Evolutionary conservation across 2,113 vertebrate species (phyloP).

Genomic region (Anarhynchus alexandrinus): DNA sequence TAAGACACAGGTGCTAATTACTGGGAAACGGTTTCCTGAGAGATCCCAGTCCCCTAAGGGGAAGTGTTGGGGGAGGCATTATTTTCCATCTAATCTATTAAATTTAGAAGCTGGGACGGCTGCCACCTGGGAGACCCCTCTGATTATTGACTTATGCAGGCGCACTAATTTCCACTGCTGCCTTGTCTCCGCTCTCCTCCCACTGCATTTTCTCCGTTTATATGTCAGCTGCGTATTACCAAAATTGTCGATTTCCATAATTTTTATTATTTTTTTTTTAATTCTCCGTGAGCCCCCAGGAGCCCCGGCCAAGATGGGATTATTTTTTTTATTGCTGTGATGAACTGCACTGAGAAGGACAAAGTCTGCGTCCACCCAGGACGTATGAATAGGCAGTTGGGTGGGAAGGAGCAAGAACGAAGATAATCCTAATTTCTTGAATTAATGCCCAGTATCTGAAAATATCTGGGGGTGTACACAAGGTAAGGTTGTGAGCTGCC

Average conservation of each 20-base stretch:
- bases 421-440: background rate
- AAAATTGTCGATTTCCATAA: background rate
- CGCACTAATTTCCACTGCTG: background rate
- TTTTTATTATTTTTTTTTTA: background rate
- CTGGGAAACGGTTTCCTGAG: background rate
- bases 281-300: background rate
- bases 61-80: background rate
- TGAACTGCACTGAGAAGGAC: background rate
- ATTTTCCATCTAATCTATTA: conserved; percentile 7
- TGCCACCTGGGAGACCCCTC: conserved; percentile 1
- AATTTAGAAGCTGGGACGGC: background rate
- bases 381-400: background rate
- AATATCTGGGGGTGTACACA: background rate
- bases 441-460: background rate
- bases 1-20: background rate
- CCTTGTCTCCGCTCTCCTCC: background rate
- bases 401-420: rapidly evolving
- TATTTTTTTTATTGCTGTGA: background rate
- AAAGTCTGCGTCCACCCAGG: background rate
- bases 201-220: background rate
- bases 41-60: background rate
- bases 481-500: background rate
- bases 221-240: background rate
- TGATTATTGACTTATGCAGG: background rate
- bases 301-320: background rate